Evolutionary conservation across 2,113 vertebrate genomes (phyloP), one percentile per base, ranked within the genome.

Genomic region (Chlorodrepanis virens): DNA sequence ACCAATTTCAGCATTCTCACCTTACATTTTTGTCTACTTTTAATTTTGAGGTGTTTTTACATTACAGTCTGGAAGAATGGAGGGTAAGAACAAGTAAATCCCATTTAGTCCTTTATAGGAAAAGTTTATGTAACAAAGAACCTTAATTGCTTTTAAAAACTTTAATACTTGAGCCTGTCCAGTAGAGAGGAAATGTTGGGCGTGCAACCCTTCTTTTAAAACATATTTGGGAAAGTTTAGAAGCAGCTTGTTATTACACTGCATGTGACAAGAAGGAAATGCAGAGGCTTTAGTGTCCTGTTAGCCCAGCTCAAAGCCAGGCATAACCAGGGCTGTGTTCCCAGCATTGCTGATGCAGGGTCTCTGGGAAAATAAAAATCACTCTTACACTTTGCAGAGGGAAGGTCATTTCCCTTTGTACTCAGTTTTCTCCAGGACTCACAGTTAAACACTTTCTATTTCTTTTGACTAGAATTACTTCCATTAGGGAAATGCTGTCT

Each of bases 401-500:
- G 57, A 83, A 70, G 45, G 37, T 57, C 2, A 18, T 80, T 83
- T 83, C 63, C 37, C 31, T 75, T 83, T 64, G n/a, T 14, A 23
- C 25, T 64, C 42, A 11, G 15, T 54, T 74, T 91, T 87, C 69
- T 91, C 9, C 29, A 39, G n/a, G 44, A 61, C 24, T 60, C 52
- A 21, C 17, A 37, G 49, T 89, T 75, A 76, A 89, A 60, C 24
- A 18, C 20, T 75, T 88, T 14, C 52, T 77, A 57, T 85, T 89
- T 84, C 85, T 83, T 90, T 83, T 54, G 59, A 61, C 76, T 94
- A 18, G 76, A 65, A 78, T 89, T 82, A 33, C 40, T 94, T 87
- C 72, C 37, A 61, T 84, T 64, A 61, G 77, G 45, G 69, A 75
- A 72, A 82, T 49, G 45, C 68, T 91, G 40, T 37, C 89, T 94